Conservation (phyloP, 2,797 vertebrate species). For the Balearica regulorum region DNA sequence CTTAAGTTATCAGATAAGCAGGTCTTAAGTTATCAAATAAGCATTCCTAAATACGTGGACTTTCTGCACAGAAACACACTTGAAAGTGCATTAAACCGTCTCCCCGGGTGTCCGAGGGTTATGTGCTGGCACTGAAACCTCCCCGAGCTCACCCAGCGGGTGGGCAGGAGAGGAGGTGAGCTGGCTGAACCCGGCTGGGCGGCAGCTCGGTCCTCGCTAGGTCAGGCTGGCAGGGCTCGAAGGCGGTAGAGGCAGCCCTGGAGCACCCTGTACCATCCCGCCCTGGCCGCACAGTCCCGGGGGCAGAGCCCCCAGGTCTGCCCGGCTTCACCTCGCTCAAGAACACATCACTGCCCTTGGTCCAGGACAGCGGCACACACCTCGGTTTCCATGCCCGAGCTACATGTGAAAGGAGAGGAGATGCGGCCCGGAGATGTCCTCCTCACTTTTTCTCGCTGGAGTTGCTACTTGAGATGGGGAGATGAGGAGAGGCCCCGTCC, state of each 20-base stretch:
- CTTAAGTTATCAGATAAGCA: not conserved
- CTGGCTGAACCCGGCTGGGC: not conserved
- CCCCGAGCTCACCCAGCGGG: not conserved
- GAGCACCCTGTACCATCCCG: not conserved
- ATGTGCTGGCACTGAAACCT: not conserved
- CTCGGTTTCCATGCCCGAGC: accelerated
- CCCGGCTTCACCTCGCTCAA: not conserved
- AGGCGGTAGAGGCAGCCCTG: not conserved
- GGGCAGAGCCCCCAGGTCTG: not conserved
- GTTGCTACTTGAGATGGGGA: not conserved
- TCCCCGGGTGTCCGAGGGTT: not conserved
- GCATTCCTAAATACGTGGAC: not conserved
- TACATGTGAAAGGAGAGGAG: not conserved
- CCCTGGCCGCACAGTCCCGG: not conserved
- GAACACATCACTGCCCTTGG: accelerated
- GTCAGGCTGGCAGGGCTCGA: accelerated
- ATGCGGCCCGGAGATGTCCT: no score
- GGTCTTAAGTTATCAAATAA: not conserved
- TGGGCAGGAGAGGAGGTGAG: not conserved
- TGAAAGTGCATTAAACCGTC: not conserved
- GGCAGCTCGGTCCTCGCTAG: not conserved
- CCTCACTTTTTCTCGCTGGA: accelerated
- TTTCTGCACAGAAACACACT: not conserved
- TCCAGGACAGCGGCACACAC: not conserved
- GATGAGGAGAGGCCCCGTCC: accelerated